Conservation (phyloP, 1,140 invertebrate genomes). For the Danaus melanippus region DNA sequence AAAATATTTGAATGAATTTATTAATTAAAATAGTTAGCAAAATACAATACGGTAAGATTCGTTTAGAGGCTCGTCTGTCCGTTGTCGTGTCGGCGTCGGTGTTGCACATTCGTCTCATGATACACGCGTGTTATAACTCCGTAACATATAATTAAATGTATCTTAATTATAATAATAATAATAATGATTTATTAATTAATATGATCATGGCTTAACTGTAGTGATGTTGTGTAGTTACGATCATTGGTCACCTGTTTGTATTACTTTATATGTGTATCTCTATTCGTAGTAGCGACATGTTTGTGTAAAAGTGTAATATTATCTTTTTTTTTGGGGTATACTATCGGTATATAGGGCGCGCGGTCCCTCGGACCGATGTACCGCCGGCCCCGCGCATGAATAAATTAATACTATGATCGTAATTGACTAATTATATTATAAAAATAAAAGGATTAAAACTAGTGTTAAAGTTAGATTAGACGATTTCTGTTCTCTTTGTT, state of each 20-base stretch:
- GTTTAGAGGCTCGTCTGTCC: slow-evolving; percentile 63
- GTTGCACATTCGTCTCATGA: slow-evolving; percentile 37
- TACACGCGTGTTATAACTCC: slow-evolving; percentile 49
- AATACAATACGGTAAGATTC: slow-evolving; percentile 71
- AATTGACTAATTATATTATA: slow-evolving; percentile 75
- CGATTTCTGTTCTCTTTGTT: slow-evolving; percentile 16
- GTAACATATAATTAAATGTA: slow-evolving; percentile 53
- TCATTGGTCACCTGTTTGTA: slow-evolving; percentile 65
- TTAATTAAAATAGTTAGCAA: slow-evolving; percentile 73
- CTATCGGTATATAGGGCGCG: slow-evolving; percentile 31
- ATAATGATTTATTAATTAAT: slow-evolving; percentile 65
- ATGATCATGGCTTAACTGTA: slow-evolving; percentile 70
- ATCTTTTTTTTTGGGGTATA: slow-evolving; percentile 49
- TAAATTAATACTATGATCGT: slow-evolving; percentile 68
- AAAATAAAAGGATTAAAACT: slow-evolving; percentile 42
- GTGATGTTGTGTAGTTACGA: slow-evolving; percentile 68
- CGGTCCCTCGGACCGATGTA: slow-evolving; percentile 22
- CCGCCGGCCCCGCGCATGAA: slow-evolving; percentile 41
- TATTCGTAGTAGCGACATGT: slow-evolving; percentile 66
- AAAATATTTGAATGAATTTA: slow-evolving; percentile 72
- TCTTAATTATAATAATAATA: slow-evolving; percentile 36
- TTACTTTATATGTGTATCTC: slow-evolving; percentile 71
- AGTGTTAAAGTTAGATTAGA: slow-evolving; percentile 66
- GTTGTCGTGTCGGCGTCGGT: slow-evolving; percentile 29
- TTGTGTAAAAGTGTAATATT: slow-evolving; percentile 63